These are phyloP conservation scores for Epinotia ramella DNA, from an alignment of 2,888 invertebrate genomes.

Conservation along the genomic window DNA sequence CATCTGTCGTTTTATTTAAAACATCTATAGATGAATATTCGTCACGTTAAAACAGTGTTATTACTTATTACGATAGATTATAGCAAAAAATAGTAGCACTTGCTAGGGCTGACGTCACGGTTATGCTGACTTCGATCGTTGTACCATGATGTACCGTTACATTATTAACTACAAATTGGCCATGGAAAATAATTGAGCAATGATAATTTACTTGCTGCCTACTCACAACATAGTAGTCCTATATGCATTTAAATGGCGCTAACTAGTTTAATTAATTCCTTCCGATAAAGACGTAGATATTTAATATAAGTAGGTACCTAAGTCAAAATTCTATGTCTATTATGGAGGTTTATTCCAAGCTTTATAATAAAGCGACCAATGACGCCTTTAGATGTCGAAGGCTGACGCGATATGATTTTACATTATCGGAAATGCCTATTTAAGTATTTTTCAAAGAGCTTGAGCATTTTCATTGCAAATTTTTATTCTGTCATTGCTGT, in stretches of 20 bases:
- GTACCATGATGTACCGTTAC: constrained; percentile 24
- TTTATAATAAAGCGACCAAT: neutral
- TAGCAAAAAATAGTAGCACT: constrained; percentile 13
- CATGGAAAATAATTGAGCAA: constrained; percentile 14
- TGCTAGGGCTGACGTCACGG: constrained; percentile 18
- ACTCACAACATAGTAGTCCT: constrained; percentile 2
- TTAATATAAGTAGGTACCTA: neutral
- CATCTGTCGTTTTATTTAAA: constrained; percentile 55
- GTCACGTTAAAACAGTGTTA: constrained; percentile 15
- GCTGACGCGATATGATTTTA: neutral
- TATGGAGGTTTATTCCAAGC: neutral
- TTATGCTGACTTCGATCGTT: constrained; percentile 4
- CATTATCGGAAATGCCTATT: constrained; percentile 2
- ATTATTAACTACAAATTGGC: constrained; percentile 10
- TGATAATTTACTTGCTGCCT: constrained; percentile 19
- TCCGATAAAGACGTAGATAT: constrained; percentile 14
- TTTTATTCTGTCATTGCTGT: neutral
- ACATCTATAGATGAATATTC: constrained; percentile 24
- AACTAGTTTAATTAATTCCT: constrained; percentile 26
- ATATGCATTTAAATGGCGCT: constrained; percentile 35
- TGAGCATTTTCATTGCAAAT: neutral
- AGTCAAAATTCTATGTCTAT: neutral
- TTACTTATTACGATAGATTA: constrained; percentile 20
- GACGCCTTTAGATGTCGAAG: neutral
- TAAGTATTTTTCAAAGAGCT: neutral